Percentiles rank a stretch among this genome's conserved stretches.
Evolutionary conservation across 23 tunicate genomes (phyloP).

Genomic region (Oikopleura vanhoeffeni): DNA sequence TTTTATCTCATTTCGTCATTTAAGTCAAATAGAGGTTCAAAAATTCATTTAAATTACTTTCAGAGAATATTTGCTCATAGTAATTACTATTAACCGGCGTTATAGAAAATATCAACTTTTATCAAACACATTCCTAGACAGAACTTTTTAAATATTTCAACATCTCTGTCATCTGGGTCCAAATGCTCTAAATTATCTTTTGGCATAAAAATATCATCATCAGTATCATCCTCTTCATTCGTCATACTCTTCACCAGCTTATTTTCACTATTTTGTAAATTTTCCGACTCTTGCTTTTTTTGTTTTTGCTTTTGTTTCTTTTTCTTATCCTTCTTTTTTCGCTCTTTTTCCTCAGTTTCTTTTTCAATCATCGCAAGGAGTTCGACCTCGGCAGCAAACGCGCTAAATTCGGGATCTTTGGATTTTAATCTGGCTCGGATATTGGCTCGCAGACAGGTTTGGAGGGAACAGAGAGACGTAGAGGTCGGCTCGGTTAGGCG

Average conservation of each 20-base stretch:
- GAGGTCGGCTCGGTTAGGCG: neutral
- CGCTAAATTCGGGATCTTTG: neutral
- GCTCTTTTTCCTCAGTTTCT: slow-evolving; percentile 3
- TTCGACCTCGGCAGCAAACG: neutral
- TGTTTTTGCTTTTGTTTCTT: neutral
- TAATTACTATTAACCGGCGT: too few relatives aligned
- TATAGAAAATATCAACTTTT: too few relatives aligned
- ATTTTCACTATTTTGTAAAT: neutral
- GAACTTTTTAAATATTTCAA: neutral
- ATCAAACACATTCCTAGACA: slow-evolving; percentile 5
- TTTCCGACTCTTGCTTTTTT: too few relatives aligned
- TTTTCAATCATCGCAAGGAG: neutral
- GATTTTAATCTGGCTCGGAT: neutral
- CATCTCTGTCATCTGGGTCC: slow-evolving; percentile 12
- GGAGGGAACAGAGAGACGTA: neutral
- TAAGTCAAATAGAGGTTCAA: too few relatives aligned
- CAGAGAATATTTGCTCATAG: too few relatives aligned
- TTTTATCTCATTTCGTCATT: too few relatives aligned
- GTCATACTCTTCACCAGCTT: neutral
- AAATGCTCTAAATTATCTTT: neutral
- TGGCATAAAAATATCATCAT: neutral
- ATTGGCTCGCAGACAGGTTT: neutral
- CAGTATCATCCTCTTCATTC: neutral
- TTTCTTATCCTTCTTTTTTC: neutral
- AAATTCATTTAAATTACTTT: too few relatives aligned